Evolutionary conservation across 2,888 invertebrate genomes (phyloP).

Genomic region (Rhagium mordax): DNA sequence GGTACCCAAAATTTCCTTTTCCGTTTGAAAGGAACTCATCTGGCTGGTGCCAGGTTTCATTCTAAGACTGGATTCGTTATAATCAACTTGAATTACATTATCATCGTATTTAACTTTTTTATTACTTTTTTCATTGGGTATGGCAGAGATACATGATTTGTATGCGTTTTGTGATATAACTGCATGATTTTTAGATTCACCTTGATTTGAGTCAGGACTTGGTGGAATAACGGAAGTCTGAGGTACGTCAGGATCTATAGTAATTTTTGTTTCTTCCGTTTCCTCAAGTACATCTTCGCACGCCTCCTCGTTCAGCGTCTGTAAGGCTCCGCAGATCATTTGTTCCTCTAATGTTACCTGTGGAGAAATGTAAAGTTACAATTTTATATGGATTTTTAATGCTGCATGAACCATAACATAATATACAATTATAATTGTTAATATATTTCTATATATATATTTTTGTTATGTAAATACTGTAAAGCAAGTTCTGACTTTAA

Average conservation of each 20-base stretch:
- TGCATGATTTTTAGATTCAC: slow-evolving; percentile 61
- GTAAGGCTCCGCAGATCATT: slow-evolving; percentile 94
- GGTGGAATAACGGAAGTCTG: slow-evolving; percentile 68
- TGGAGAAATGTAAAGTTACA: not conserved
- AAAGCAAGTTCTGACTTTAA: no score
- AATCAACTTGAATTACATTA: slow-evolving; percentile 40
- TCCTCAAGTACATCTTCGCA: slow-evolving; percentile 91
- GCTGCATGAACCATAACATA: no score
- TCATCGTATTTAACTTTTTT: slow-evolving; percentile 58
- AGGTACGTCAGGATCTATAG: slow-evolving; percentile 64
- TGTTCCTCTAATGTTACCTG: slow-evolving; percentile 95
- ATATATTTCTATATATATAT: no score
- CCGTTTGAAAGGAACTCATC: not conserved
- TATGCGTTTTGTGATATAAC: slow-evolving; percentile 36
- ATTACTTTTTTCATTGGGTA: slow-evolving; percentile 40
- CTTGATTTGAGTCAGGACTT: slow-evolving; percentile 67
- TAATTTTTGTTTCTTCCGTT: slow-evolving; percentile 64
- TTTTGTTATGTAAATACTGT: no score
- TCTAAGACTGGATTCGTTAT: slow-evolving; percentile 17
- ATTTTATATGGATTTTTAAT: no score
- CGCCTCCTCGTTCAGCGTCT: slow-evolving; percentile 94
- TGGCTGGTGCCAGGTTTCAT: slow-evolving; percentile 20
- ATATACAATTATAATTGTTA: no score
- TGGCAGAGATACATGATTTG: slow-evolving; percentile 21
- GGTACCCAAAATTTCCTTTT: slow-evolving; percentile 12